Percentiles rank a stretch among this genome's conserved stretches.
phyloP scores from a whole-genome alignment of 2,113 vertebrate genomes.

The Merops nubicus region DNA sequence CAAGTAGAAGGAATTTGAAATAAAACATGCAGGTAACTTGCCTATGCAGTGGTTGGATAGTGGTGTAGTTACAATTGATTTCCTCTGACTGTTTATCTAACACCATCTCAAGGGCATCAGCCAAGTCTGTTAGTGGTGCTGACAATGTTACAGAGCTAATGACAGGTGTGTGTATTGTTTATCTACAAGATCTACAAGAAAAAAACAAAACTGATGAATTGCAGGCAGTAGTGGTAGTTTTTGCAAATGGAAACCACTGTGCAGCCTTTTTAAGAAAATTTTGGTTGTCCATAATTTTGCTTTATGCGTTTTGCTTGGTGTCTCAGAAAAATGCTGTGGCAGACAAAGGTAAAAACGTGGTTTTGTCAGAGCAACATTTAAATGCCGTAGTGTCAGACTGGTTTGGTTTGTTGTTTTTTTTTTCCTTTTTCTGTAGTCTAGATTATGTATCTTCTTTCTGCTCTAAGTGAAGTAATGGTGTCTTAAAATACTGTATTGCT shows the following conservation, averaged over 20 bases:
- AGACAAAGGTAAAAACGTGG: neutral
- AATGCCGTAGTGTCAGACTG: neutral
- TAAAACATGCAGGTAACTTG: neutral
- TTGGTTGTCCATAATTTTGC: neutral
- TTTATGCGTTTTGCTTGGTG: neutral
- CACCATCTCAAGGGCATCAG: neutral
- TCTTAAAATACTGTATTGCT: neutral
- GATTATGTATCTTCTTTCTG: neutral
- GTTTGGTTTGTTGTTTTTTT: no score
- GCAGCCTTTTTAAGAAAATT: neutral
- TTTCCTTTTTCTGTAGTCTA: neutral
- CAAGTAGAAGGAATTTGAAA: neutral
- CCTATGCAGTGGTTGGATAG: fast-evolving
- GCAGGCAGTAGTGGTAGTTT: neutral
- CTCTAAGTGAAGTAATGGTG: neutral
- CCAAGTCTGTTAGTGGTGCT: neutral
- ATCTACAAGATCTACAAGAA: neutral
- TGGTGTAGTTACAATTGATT: neutral
- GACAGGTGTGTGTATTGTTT: fast-evolving
- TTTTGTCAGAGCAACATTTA: neutral
- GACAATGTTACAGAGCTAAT: neutral
- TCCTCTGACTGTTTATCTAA: neutral
- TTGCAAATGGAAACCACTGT: neutral
- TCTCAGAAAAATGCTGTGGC: neutral
- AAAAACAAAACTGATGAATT: neutral